Base-by-base conservation (phyloP, 1,140 invertebrate genomes). In the Brachionus koreanus region DNA sequence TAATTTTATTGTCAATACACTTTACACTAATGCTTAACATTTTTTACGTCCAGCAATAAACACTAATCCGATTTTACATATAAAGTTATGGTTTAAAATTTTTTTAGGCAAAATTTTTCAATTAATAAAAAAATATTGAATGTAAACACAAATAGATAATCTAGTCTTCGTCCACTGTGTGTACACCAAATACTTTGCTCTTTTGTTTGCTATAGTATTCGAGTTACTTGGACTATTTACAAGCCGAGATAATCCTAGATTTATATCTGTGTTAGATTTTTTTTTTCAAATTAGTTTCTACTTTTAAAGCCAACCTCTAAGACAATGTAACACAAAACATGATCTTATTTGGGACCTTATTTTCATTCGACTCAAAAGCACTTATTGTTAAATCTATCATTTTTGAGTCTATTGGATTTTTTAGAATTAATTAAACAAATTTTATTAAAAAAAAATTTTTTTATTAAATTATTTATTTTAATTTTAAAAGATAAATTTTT, bases 21-120 rank as follows among this genome's bases (percentile, higher is more conserved):
- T 69, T 69, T 69, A 69, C 65, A 69, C n/a, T 69, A 69, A 69
- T 69, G n/a, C 65, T 69, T 69, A 69, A 69, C 65, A 69, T 69
- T 69, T 39, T 16, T 63, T 69, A 37, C 37, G 16, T 39, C 6
- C 9, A 39, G 16, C 63, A 69, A 57, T n/a, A 57, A 19, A 16
- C 33, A 5, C 37, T 69, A 69, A 69, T 69, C 65, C 65, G 65
- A 69, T 69, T 69, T 42, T 39, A 69, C 37, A 69, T 19, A 69
- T 19, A 69, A 69, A 69, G 65, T 69, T 69, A 69, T 69, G 37
- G 37, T 39, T 69, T 16, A 35, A n/a, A 39, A 65, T 39, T 39
- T 19, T 19, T 69, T 67, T 67, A 35, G 33, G 25, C 33, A 67
- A 67, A 33, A 63, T 16, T 23, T 25, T 25, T 33, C 13, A 65